Percentiles rank a stretch among this genome's conserved stretches.
Conservation (phyloP, 2,888 invertebrate species). For the Diaprepes abbreviatus region DNA sequence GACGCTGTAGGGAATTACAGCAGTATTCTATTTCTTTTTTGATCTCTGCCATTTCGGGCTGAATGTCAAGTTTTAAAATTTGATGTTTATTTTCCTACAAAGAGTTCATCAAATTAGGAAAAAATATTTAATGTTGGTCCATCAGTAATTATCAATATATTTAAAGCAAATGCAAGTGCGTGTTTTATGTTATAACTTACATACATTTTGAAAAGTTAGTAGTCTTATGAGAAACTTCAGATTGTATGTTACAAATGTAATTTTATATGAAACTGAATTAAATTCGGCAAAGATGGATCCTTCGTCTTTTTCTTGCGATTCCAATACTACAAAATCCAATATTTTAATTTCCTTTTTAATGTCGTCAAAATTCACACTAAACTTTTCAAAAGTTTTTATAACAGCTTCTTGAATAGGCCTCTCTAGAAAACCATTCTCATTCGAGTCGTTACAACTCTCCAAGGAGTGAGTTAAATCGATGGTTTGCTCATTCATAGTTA, state of each 20-base stretch:
- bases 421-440: not conserved
- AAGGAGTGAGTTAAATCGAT: not conserved
- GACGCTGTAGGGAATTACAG: slow-evolving; percentile 19
- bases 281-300: slow-evolving; percentile 11
- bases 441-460: not conserved
- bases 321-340: slow-evolving; percentile 4
- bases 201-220: slow-evolving; percentile 20
- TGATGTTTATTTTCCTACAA: slow-evolving; percentile 13
- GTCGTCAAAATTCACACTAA: not conserved
- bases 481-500: slow-evolving; percentile 7
- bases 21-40: slow-evolving; percentile 33
- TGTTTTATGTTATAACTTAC: no score
- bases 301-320: not conserved
- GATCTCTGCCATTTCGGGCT: not conserved
- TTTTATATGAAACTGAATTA: slow-evolving; percentile 7
- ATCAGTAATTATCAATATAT: no score
- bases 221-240: not conserved
- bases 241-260: slow-evolving; percentile 17
- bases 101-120: not conserved
- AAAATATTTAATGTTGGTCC: no score
- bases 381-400: slow-evolving; percentile 11
- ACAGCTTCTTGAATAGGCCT: not conserved
- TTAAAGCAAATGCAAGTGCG: no score
- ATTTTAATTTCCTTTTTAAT: slow-evolving; percentile 7
- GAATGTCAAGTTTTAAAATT: slow-evolving; percentile 23